Conservation (phyloP, 1,140 invertebrate species). For the Oppia nitens region DNA sequence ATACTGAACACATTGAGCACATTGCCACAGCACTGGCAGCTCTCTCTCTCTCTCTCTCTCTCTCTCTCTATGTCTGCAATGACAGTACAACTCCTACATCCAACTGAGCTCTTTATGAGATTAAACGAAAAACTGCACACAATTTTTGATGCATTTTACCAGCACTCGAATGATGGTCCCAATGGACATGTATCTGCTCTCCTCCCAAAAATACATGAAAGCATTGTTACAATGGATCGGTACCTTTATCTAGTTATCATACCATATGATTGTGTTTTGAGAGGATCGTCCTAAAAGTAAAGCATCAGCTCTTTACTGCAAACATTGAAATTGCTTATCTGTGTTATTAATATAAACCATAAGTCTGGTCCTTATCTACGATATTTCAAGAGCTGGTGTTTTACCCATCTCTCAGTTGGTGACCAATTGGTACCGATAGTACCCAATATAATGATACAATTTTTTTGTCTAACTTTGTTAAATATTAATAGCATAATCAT, state of each 20-base stretch:
- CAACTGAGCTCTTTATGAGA: not conserved
- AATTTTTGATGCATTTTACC: not conserved
- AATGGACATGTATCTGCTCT: not conserved
- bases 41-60: too few species aligned
- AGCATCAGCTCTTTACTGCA: too few species aligned
- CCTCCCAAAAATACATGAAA: not conserved
- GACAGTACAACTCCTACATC: not conserved
- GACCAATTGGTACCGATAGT: not conserved
- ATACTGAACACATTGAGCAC: not conserved
- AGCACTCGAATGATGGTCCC: not conserved
- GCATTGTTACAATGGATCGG: not conserved
- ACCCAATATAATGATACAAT: not conserved
- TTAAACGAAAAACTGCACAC: not conserved
- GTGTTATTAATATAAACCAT: too few species aligned
- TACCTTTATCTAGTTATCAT: not conserved
- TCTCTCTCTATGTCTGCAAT: too few species aligned
- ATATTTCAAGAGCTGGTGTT: too few species aligned
- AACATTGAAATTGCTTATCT: too few species aligned
- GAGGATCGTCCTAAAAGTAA: too few species aligned
- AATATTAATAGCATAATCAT: not conserved
- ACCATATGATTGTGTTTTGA: not conserved
- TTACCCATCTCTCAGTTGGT: not conserved
- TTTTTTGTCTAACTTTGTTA: not conserved
- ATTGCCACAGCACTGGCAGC: too few species aligned
- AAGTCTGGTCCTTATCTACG: too few species aligned